Conservation (phyloP, 2,113 vertebrate genomes). For the Candoia aspera region DNA sequence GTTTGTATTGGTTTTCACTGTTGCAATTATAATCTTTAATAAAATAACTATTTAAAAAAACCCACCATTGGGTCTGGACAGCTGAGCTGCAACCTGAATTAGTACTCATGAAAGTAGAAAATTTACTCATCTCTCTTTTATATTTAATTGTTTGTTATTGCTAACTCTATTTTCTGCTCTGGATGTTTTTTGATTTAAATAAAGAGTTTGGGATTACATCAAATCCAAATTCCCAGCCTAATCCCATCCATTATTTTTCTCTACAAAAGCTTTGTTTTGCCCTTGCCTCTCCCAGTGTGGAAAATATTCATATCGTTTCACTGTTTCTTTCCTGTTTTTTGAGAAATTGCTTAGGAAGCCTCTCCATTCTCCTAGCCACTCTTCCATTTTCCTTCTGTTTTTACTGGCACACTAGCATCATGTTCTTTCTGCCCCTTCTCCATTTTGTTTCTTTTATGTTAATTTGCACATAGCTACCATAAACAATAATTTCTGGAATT, state of each 20-base stretch:
- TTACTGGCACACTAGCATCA: background rate
- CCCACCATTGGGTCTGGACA: too few relatives aligned
- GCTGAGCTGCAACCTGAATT: too few relatives aligned
- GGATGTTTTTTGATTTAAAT: constrained; percentile 19
- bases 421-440: background rate
- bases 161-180: background rate
- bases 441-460: background rate
- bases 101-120: too few relatives aligned
- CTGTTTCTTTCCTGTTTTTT: too few relatives aligned
- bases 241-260: too few relatives aligned
- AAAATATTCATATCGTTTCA: too few relatives aligned
- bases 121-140: background rate
- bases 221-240: constrained; percentile 6
- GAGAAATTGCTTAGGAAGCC: too few relatives aligned
- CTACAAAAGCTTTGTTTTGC: too few relatives aligned
- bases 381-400: background rate
- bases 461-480: background rate
- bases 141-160: constrained; percentile 15
- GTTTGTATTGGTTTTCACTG: too few relatives aligned
- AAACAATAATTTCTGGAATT: background rate
- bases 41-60: too few relatives aligned
- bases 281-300: too few relatives aligned
- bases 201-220: constrained; percentile 2
- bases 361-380: background rate
- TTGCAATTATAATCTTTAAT: too few relatives aligned